phyloP scores from a whole-genome alignment of 1,140 invertebrate genomes.

The Euura lappo region DNA sequence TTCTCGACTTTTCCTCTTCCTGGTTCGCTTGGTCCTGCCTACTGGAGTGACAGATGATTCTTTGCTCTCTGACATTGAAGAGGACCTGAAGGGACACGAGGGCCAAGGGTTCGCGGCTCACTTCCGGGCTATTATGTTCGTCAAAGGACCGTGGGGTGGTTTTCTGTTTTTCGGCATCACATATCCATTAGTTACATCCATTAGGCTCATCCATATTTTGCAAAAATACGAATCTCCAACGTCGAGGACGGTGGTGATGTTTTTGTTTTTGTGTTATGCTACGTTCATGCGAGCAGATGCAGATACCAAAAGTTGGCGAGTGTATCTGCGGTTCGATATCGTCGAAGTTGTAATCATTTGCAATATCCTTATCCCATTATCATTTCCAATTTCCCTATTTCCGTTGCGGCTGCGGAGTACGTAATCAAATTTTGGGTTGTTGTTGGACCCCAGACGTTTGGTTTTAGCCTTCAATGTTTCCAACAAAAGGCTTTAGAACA shows the following conservation, averaged over 20 bases:
- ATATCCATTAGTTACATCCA: background rate
- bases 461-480: too few relatives aligned
- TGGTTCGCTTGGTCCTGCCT: background rate
- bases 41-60: background rate
- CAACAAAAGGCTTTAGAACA: too few relatives aligned
- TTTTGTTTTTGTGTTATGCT: too few relatives aligned
- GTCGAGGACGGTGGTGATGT: too few relatives aligned
- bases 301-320: too few relatives aligned
- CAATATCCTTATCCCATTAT: slow-evolving; percentile 6
- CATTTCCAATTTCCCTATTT: background rate
- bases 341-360: background rate
- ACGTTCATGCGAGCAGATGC: too few relatives aligned
- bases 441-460: background rate
- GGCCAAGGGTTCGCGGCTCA: background rate
- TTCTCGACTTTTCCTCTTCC: background rate
- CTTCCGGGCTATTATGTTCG: background rate
- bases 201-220: too few relatives aligned
- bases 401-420: background rate
- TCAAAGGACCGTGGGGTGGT: background rate
- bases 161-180: background rate
- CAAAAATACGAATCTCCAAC: too few relatives aligned
- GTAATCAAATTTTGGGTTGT: background rate
- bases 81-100: background rate
- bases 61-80: background rate
- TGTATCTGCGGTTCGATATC: too few relatives aligned